phyloP scores from a whole-genome alignment of 2,113 vertebrate species.

The Myrmecophaga tridactyla region DNA sequence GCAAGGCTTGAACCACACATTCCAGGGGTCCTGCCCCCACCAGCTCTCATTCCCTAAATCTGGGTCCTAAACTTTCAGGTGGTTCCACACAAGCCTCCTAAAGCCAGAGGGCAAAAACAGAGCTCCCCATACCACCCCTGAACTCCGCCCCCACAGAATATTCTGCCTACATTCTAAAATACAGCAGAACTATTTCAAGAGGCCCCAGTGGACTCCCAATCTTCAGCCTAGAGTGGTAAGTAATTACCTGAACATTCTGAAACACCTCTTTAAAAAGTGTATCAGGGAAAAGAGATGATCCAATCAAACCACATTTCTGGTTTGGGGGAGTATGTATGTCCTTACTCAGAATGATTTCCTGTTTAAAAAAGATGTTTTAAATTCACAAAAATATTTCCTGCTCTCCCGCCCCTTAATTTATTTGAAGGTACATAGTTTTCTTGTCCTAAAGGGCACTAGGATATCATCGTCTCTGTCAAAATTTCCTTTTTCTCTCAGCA shows the following conservation, averaged over 20 bases:
- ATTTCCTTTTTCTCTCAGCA: conserved; percentile 41
- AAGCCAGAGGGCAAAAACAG: not conserved
- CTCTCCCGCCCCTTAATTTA: not conserved
- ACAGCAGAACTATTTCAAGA: not conserved
- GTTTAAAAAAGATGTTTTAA: conserved; percentile 39
- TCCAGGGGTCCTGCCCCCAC: not conserved
- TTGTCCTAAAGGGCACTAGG: not conserved
- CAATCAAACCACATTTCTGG: not conserved
- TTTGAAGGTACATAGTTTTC: not conserved
- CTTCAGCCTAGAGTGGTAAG: not conserved
- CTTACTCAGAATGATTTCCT: conserved; percentile 1
- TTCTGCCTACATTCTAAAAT: too few relatives aligned
- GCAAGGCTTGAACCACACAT: not conserved
- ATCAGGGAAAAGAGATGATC: not conserved
- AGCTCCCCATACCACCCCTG: too few relatives aligned
- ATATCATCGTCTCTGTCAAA: not conserved
- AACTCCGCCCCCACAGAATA: not conserved
- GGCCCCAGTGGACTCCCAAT: not conserved
- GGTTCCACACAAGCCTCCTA: not conserved
- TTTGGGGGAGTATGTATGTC: not conserved
- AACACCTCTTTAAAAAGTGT: not conserved
- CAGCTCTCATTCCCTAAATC: not conserved
- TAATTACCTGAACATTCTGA: conserved; percentile 38
- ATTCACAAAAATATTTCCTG: not conserved
- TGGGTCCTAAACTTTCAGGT: not conserved